phyloP scores from a whole-genome alignment of 2,113 vertebrate species.

The Apeltes quadracus region DNA sequence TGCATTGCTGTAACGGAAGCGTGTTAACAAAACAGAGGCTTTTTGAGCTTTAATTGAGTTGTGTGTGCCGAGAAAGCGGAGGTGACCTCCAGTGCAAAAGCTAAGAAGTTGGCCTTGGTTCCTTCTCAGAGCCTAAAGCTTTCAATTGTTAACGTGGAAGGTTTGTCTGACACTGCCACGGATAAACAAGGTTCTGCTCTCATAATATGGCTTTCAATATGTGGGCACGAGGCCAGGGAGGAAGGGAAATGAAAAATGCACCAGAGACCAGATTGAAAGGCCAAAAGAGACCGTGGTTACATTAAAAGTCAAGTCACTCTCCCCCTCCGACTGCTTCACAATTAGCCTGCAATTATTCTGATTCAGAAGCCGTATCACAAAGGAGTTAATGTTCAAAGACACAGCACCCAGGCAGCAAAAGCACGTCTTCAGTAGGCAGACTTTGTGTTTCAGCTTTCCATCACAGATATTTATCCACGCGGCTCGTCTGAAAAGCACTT shows the following conservation, averaged over 20 bases:
- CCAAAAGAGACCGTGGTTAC: not conserved
- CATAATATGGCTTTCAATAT: slow-evolving; percentile 28
- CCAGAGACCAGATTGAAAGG: not conserved
- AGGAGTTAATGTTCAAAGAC: slow-evolving; percentile 56
- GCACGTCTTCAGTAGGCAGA: not conserved
- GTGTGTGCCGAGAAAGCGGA: slow-evolving; percentile 38
- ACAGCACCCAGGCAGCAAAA: slow-evolving; percentile 27
- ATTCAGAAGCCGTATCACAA: slow-evolving; percentile 64
- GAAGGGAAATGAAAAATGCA: not conserved
- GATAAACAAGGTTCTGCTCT: slow-evolving; percentile 37
- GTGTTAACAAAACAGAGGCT: slow-evolving; percentile 22
- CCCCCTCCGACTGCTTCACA: slow-evolving; percentile 44
- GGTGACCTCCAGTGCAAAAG: slow-evolving; percentile 63
- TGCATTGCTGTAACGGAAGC: slow-evolving; percentile 15
- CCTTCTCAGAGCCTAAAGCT: slow-evolving; percentile 38
- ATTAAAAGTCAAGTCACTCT: slow-evolving; percentile 69
- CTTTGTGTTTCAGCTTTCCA: slow-evolving; percentile 29
- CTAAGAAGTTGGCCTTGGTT: slow-evolving; percentile 50
- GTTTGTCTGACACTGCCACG: slow-evolving; percentile 28
- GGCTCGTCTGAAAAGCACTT: slow-evolving; percentile 5
- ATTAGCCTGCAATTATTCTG: slow-evolving; percentile 69
- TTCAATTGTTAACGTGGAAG: slow-evolving; percentile 46
- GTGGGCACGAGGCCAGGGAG: slow-evolving; percentile 1
- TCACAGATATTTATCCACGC: slow-evolving; percentile 42
- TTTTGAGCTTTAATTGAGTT: slow-evolving; percentile 25